Conservation (phyloP, 1,140 invertebrate genomes). For the Hycleus cichorii region DNA sequence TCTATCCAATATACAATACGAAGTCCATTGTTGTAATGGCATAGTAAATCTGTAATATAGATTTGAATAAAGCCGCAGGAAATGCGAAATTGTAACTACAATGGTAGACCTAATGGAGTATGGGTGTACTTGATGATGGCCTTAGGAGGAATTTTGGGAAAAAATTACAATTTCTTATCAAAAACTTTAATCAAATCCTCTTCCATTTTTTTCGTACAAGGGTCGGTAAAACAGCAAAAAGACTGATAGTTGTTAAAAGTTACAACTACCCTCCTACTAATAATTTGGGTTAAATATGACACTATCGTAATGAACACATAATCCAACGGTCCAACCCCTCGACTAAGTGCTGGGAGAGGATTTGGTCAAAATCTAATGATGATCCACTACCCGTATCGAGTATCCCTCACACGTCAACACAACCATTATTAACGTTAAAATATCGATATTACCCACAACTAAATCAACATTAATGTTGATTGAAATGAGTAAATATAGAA, state of each 20-base stretch:
- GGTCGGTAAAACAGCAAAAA: conserved; percentile 15
- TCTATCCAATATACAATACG: conserved; percentile 15
- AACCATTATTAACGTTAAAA: too few species aligned
- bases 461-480: too few species aligned
- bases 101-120: conserved; percentile 25
- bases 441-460: too few species aligned
- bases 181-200: conserved; percentile 23
- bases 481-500: too few species aligned
- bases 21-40: conserved; percentile 25
- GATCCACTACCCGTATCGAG: conserved; percentile 22
- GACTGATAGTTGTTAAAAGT: not conserved
- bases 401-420: conserved; percentile 7
- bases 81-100: conserved; percentile 27
- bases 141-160: conserved; percentile 13
- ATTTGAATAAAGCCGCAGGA: conserved; percentile 32
- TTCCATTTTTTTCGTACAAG: not conserved
- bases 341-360: conserved; percentile 6
- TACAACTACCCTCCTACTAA: too few species aligned
- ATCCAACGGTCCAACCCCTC: conserved; percentile 24
- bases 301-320: conserved; percentile 32
- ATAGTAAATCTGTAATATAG: conserved; percentile 26
- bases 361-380: conserved; percentile 21
- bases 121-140: conserved; percentile 11
- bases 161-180: too few species aligned
- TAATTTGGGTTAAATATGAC: not conserved